Percentiles rank a stretch among this genome's conserved stretches.
These are phyloP conservation scores for Trematomus bernacchii DNA, from an alignment of 2,797 vertebrate genomes.

Conservation along the genomic window DNA sequence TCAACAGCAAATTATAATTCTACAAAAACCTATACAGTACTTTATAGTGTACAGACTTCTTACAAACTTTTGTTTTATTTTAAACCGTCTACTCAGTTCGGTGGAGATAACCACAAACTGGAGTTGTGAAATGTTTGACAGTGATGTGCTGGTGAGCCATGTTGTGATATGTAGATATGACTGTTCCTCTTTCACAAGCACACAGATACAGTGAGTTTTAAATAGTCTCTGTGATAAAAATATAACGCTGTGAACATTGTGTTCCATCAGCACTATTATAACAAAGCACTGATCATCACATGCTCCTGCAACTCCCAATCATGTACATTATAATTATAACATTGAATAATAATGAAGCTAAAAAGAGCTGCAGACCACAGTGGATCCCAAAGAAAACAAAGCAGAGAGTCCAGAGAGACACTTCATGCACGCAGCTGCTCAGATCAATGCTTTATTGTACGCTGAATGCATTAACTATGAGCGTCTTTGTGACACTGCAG, in stretches of 20 bases:
- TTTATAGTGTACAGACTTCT: too few species aligned
- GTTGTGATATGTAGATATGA: conserved; percentile 3
- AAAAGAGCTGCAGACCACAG: conserved; percentile 22
- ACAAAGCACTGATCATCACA: conserved; percentile 15
- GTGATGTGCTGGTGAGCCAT: neutral
- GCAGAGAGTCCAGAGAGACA: neutral
- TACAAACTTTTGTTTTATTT: too few species aligned
- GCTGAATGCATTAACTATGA: conserved; percentile 17
- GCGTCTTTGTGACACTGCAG: neutral
- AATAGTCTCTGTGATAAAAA: conserved; percentile 3
- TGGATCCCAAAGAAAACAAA: neutral
- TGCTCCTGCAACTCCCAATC: conserved; percentile 8
- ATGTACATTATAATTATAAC: conserved; percentile 35
- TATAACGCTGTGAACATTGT: conserved; percentile 1
- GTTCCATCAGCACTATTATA: conserved; percentile 4
- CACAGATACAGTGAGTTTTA: neutral
- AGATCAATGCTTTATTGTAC: conserved; percentile 16
- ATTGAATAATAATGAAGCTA: conserved; percentile 30
- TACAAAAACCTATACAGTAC: neutral
- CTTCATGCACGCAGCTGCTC: conserved; percentile 3
- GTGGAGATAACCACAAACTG: too few species aligned
- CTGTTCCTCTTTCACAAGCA: neutral
- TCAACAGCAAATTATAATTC: neutral
- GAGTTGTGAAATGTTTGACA: neutral
- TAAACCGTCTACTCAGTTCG: too few species aligned